Conservation (phyloP, 2,797 vertebrate species). For the Onychomys arenicola region DNA sequence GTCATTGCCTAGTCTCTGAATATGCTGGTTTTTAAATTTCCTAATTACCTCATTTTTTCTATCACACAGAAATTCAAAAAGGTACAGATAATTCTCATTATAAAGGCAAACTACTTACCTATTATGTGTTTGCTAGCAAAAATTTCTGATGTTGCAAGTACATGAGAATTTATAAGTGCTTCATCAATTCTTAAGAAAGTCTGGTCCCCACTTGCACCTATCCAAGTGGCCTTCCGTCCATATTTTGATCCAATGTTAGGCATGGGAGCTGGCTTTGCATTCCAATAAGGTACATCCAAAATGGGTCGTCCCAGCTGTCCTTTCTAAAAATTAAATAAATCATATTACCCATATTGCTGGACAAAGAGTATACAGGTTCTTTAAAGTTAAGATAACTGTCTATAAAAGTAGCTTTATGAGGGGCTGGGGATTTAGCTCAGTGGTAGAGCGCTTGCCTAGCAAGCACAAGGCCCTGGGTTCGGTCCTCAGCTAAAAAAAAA, state of each 20-base stretch:
- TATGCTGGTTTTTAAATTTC: slow-evolving; percentile 9
- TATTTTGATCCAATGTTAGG: slow-evolving; percentile 99
- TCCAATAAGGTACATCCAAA: slow-evolving; percentile 99
- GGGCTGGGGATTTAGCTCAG: no score
- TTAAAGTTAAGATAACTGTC: not conserved
- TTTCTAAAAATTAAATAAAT: slow-evolving; percentile 90
- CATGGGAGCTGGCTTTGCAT: slow-evolving; percentile 98
- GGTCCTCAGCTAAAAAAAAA: no score
- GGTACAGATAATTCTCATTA: not conserved
- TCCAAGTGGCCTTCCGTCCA: slow-evolving; percentile 98
- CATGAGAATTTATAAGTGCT: slow-evolving; percentile 99
- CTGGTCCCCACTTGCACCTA: slow-evolving; percentile 98
- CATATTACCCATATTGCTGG: slow-evolving; percentile 40
- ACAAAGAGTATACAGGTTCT: slow-evolving; percentile 12
- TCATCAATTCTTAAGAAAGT: slow-evolving; percentile 98
- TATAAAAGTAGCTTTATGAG: slow-evolving; percentile 44
- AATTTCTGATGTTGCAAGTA: slow-evolving; percentile 98
- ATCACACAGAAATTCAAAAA: not conserved
- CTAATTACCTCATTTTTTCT: not conserved
- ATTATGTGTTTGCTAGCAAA: slow-evolving; percentile 99
- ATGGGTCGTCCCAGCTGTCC: slow-evolving; percentile 98
- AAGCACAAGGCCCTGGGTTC: no score
- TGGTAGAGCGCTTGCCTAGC: no score
- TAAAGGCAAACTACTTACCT: slow-evolving; percentile 85
- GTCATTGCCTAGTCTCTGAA: not conserved